Evolutionary conservation across 2,113 vertebrate genomes (phyloP).

Genomic region (Madoqua kirkii): DNA sequence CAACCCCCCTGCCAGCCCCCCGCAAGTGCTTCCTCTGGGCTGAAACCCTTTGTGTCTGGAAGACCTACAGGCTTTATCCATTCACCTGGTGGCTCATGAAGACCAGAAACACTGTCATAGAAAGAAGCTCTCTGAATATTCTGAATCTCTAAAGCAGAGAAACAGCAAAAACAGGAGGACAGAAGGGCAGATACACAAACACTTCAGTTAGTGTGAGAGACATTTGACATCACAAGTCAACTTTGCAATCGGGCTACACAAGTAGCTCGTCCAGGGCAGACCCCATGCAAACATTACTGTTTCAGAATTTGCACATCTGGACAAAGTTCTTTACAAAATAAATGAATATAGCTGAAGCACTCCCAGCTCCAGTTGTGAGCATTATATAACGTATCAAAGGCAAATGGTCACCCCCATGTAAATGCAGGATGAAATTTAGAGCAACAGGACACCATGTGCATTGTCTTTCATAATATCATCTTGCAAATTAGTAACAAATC

Average conservation of each 20-base stretch:
- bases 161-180: conserved; percentile 84
- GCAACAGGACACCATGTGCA: neutral
- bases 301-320: conserved; percentile 35
- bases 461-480: neutral
- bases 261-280: conserved; percentile 64
- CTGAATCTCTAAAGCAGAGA: conserved; percentile 97
- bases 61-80: conserved; percentile 85
- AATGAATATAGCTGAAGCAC: neutral
- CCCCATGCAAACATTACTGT: conserved; percentile 67
- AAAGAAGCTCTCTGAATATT: conserved; percentile 99
- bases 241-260: conserved; percentile 70
- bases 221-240: conserved; percentile 80
- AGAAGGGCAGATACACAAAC: conserved; percentile 84
- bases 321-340: conserved; percentile 27
- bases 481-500: neutral
- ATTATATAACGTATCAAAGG: neutral
- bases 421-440: neutral
- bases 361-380: conserved; percentile 2
- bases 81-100: conserved; percentile 98
- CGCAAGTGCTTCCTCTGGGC: conserved; percentile 73
- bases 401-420: neutral
- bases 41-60: conserved; percentile 78
- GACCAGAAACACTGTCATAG: conserved; percentile 99
- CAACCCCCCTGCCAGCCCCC: conserved; percentile 8
- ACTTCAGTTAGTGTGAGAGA: conserved; percentile 84